Evolutionary conservation across 1,140 invertebrate genomes (phyloP), one percentile per base, ranked within the genome.

Genomic region (Trichoplusia ni): DNA sequence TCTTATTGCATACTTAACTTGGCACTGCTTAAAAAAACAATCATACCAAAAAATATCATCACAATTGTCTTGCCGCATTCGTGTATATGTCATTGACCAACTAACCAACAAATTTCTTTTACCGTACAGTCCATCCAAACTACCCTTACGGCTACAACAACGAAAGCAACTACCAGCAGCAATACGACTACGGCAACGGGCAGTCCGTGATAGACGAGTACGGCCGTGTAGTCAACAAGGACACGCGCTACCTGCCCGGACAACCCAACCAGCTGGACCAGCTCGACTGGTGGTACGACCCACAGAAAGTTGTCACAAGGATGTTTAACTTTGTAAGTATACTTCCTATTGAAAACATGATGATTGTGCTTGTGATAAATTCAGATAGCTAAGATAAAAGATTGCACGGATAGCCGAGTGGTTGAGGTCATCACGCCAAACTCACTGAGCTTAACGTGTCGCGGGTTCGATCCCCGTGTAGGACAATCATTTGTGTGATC

Each of bases 291-390:
- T 86, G 89, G 72, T 92, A 91, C 68, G 91, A 93, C 67, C 91
- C 90, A 64, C 92, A 92, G 42, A 91, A 93, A 69, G 90, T 93
- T 0, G 83, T 93, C 14, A 95, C 95, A 44, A 93, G 93, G 66
- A 93, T 95, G 77, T 95, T 96, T 68, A 95, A 94, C 72, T 96
- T 97, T 79, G 93, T 93, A 78, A 92, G 92, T 66, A 29, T 46
- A n/a, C n/a, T n/a, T n/a, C n/a, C n/a, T 29, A 29, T 29, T 51
- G 31, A 25, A 21, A 29, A 16, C n/a, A 21, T 25, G n/a, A 25
- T 3, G 11, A 31, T n/a, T n/a, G n/a, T n/a, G n/a, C n/a, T n/a
- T n/a, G n/a, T n/a, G n/a, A n/a, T n/a, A n/a, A n/a, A n/a, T n/a
- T n/a, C n/a, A n/a, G n/a, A n/a, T n/a, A n/a, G n/a, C n/a, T n/a